Conservation (phyloP, 2,113 vertebrate species). For the Syngnathus scovelli region DNA sequence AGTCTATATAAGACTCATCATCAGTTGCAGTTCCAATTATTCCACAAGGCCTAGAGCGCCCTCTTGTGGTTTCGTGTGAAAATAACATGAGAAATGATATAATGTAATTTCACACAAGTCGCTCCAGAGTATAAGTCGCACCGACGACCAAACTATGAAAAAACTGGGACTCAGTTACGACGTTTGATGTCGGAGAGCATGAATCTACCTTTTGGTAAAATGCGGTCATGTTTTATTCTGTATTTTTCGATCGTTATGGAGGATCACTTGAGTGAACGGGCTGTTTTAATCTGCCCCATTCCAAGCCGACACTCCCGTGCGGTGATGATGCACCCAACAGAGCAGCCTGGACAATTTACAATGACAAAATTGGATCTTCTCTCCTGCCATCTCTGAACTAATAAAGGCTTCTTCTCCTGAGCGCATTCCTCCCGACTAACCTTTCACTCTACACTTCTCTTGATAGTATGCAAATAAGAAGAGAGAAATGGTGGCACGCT, state of each 20-base stretch:
- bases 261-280: neutral
- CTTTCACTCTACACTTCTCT: slow-evolving; percentile 1
- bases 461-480: slow-evolving; percentile 8
- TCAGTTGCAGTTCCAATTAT: no score
- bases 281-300: slow-evolving; percentile 5
- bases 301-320: neutral
- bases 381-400: slow-evolving; percentile 24
- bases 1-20: no score
- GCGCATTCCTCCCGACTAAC: neutral
- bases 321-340: slow-evolving; percentile 2
- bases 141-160: no score
- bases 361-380: slow-evolving; percentile 18
- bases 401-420: slow-evolving; percentile 31
- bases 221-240: neutral
- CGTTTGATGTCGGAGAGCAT: no score
- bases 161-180: no score
- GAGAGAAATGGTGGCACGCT: slow-evolving; percentile 9
- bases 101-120: no score
- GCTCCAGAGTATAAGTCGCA: no score
- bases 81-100: no score
- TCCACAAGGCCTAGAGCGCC: no score
- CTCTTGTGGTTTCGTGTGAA: no score
- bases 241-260: neutral
- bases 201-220: no score
- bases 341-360: slow-evolving; percentile 23